These are phyloP conservation scores for Belonocnema kinseyi DNA, from an alignment of 1,140 invertebrate species.

Conservation along the genomic window DNA sequence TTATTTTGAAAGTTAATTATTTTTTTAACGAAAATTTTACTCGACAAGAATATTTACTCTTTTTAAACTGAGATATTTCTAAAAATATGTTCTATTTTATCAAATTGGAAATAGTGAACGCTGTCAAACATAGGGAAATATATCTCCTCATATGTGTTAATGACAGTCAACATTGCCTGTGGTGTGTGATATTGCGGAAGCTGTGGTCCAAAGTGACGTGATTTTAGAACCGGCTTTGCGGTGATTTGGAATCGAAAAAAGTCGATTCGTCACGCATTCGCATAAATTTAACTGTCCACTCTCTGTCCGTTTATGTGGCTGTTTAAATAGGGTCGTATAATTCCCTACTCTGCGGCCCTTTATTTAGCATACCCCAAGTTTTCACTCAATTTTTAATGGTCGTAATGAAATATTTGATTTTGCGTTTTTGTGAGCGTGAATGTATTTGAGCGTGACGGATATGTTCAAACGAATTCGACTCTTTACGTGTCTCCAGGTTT, in stretches of 20 bases:
- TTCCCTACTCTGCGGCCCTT: constrained; percentile 37
- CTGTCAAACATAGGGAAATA: constrained; percentile 2
- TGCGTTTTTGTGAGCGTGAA: constrained; percentile 47
- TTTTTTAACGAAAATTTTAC: no score
- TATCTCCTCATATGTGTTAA: not conserved
- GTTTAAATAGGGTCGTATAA: constrained; percentile 58
- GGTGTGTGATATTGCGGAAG: constrained; percentile 21
- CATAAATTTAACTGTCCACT: constrained; percentile 27
- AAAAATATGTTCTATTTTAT: not conserved
- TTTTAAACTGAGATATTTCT: not conserved
- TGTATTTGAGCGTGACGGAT: constrained; percentile 39
- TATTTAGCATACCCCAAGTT: constrained; percentile 33
- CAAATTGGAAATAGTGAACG: not conserved
- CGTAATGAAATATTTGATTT: constrained; percentile 59
- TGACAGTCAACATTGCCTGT: not conserved
- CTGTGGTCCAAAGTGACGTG: constrained; percentile 15
- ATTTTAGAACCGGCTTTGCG: constrained; percentile 4
- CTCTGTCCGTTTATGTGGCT: constrained; percentile 20
- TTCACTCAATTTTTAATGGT: constrained; percentile 63
- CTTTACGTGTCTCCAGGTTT: constrained; percentile 40
- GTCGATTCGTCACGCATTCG: not conserved
- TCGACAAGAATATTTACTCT: no score
- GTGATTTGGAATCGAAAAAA: not conserved
- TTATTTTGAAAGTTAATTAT: no score
- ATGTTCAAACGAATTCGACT: constrained; percentile 39